Evolutionary conservation across 2,797 vertebrate genomes (phyloP).

Genomic region (Hemibagrus guttatus): DNA sequence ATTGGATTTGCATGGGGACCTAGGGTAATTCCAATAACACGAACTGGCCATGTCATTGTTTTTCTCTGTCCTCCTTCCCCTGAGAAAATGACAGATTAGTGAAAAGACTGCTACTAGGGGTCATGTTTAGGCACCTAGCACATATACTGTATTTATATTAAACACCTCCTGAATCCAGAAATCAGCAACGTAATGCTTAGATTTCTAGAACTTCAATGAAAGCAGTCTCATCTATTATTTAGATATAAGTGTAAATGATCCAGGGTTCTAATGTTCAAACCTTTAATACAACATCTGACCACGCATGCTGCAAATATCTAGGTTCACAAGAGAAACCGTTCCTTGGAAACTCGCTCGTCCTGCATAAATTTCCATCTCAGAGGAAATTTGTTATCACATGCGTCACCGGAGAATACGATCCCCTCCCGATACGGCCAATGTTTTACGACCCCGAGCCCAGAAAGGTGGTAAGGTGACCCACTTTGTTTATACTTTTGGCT

Average conservation of each 20-base stretch:
- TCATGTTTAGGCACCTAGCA: background rate
- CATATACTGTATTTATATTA: background rate
- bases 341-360: background rate
- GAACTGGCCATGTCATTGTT: background rate
- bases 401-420: background rate
- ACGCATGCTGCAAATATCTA: background rate
- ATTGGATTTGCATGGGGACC: background rate
- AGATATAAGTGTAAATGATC: background rate
- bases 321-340: background rate
- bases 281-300: background rate
- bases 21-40: too few species aligned
- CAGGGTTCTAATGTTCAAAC: background rate
- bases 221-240: background rate
- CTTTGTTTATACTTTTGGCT: background rate
- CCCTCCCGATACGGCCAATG: background rate
- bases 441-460: background rate
- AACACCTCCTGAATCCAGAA: background rate
- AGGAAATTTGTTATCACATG: background rate
- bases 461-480: background rate
- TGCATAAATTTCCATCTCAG: background rate
- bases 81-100: background rate
- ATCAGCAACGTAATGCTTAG: background rate
- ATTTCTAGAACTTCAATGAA: background rate
- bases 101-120: background rate
- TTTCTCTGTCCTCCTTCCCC: background rate